phyloP scores from a whole-genome alignment of 1,140 invertebrate genomes.

The Andricus grossulariae region DNA sequence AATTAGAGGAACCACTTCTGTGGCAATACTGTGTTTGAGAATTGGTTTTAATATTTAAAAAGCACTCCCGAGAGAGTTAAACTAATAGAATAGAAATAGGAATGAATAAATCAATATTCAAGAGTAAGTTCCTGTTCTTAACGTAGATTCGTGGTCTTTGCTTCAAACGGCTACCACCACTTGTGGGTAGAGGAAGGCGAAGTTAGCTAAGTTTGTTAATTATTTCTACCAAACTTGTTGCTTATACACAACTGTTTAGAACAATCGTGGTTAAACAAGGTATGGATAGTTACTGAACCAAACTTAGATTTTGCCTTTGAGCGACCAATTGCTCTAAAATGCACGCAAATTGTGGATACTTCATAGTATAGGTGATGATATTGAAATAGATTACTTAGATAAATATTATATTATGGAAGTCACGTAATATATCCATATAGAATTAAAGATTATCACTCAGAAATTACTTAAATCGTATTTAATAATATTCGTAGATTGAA shows the following conservation, averaged over 20 bases:
- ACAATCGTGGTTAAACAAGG: constrained; percentile 20
- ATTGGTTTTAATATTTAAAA: too few relatives aligned
- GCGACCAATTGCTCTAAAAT: constrained; percentile 15
- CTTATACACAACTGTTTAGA: constrained; percentile 24
- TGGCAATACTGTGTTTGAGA: too few relatives aligned
- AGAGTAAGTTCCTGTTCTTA: constrained; percentile 10
- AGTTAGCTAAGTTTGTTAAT: constrained; percentile 25
- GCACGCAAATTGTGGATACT: background rate
- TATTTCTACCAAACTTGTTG: constrained; percentile 19
- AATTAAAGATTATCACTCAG: too few relatives aligned
- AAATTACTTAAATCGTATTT: too few relatives aligned
- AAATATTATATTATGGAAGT: background rate
- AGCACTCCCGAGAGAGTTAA: background rate
- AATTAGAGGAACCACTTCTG: too few relatives aligned
- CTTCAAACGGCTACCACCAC: constrained; percentile 24
- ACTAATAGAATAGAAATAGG: background rate
- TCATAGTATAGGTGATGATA: background rate
- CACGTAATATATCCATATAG: too few relatives aligned
- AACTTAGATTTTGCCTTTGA: constrained; percentile 10
- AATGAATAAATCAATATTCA: constrained; percentile 3
- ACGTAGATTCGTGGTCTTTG: background rate
- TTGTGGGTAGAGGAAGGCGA: background rate
- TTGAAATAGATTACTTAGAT: background rate
- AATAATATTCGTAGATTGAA: too few relatives aligned
- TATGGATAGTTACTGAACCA: background rate